Base-by-base conservation (phyloP, 1,140 invertebrate genomes). In the Piezodorus guildinii region DNA sequence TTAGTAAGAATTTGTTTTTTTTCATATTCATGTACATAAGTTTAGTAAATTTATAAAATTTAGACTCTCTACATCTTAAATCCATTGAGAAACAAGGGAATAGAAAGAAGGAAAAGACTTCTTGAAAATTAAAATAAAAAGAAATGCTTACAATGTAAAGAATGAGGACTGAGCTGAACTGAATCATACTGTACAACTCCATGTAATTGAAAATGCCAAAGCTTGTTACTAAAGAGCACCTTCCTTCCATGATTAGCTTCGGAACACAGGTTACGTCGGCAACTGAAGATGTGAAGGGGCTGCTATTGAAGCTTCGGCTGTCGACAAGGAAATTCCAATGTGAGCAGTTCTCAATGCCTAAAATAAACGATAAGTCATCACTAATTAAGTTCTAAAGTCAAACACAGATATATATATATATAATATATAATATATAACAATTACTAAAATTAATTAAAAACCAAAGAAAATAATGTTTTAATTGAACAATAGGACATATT, bases 131-230 rank as follows among this genome's bases (percentile, higher is more conserved):
- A 16, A 17, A 56, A 56, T 23, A 27, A 23, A 2, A 56, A 56
- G 3, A 3, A 39, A 23, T 3, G 4, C 58, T 60, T 73, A 89
- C 86, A 46, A 81, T 81, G 73, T 97, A 97, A 0, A 97, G 79
- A 49, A 96, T 84, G 70, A 96, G 83, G 23, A 96, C 90, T n/a
- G 91, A 91, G 63, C 91, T 82, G 74, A 97, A 98, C 75, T 98
- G 94, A 43, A 90, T 95, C 4, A 97, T 76, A 56, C 89, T 92
- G 74, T 97, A 97, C 46, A 87, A 83, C 27, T 92, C 92, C 93
- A 97, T 97, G 75, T 94, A 97, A 73, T 96, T 97, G 77, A 98
- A 96, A 64, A 94, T 87, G 9, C 92, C 91, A 77, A 96, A 96
- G 2, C 91, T 94, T 0, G 94, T 97, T 39, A 94, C 91, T 43